Percentiles rank a stretch among this genome's conserved stretches.
phyloP scores from a whole-genome alignment of 2,888 invertebrate species.

The Cordylochernes scorpioides region DNA sequence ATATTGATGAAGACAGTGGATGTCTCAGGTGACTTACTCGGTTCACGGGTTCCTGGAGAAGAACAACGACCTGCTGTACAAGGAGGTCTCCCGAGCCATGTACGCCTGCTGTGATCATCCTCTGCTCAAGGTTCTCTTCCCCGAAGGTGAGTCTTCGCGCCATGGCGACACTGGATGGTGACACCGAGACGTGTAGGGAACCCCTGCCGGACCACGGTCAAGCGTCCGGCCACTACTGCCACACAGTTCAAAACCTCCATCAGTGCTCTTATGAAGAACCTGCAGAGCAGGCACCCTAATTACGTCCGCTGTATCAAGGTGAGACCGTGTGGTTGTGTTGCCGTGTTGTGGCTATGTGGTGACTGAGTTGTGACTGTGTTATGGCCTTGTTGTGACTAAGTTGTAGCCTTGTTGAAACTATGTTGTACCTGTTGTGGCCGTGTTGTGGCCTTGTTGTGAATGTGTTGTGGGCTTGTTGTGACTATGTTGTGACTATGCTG shows the following conservation, averaged over 20 bases:
- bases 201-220: conserved; percentile 28
- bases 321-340: too few relatives aligned
- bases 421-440: too few relatives aligned
- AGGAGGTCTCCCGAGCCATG: conserved; percentile 43
- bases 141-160: conserved; percentile 37
- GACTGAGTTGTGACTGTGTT: too few relatives aligned
- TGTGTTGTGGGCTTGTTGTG: too few relatives aligned
- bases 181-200: conserved; percentile 27
- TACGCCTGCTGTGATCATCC: conserved; percentile 43
- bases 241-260: conserved; percentile 47
- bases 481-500: too few relatives aligned
- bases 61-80: conserved; percentile 46
- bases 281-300: conserved; percentile 38
- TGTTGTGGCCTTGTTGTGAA: too few relatives aligned
- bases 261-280: conserved; percentile 39
- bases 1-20: too few relatives aligned
- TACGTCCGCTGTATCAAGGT: conserved; percentile 53
- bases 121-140: conserved; percentile 41
- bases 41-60: conserved; percentile 49
- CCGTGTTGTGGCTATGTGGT: too few relatives aligned
- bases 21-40: conserved; percentile 35
- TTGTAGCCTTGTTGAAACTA: too few relatives aligned
- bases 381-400: too few relatives aligned
- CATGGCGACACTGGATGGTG: too few relatives aligned
- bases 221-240: conserved; percentile 36